phyloP scores from a whole-genome alignment of 2,888 invertebrate species.

The Melangyna quadrimaculata region DNA sequence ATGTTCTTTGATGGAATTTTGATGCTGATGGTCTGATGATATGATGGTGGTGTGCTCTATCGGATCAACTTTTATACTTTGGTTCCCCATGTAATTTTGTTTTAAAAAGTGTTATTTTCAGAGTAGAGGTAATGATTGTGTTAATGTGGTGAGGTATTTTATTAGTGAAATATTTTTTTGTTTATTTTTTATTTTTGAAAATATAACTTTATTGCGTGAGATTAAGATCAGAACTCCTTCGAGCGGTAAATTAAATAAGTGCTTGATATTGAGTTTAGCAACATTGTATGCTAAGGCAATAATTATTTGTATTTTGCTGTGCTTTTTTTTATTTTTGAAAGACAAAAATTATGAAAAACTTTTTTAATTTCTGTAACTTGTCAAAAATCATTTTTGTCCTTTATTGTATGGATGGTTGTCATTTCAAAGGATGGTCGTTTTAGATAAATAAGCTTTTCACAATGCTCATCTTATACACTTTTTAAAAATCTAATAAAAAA shows the following conservation, averaged over 20 bases:
- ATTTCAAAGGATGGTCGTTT: no score
- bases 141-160: background rate
- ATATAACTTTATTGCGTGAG: background rate
- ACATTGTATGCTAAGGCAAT: background rate
- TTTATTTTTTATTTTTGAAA: no score
- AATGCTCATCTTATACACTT: no score
- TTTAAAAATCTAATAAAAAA: no score
- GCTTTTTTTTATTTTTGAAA: no score
- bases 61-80: constrained; percentile 39
- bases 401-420: no score
- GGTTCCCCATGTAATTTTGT: background rate
- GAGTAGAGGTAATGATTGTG: background rate
- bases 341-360: no score
- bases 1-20: constrained; percentile 13
- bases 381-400: no score
- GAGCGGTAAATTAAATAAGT: background rate
- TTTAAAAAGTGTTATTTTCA: background rate
- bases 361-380: no score
- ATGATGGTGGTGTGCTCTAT: constrained; percentile 32
- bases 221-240: background rate
- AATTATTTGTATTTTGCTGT: no score
- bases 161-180: background rate
- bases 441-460: no score
- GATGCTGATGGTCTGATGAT: background rate
- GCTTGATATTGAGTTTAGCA: background rate